Conservation (phyloP, 2,113 vertebrate genomes). For the Syngnathus floridae region DNA sequence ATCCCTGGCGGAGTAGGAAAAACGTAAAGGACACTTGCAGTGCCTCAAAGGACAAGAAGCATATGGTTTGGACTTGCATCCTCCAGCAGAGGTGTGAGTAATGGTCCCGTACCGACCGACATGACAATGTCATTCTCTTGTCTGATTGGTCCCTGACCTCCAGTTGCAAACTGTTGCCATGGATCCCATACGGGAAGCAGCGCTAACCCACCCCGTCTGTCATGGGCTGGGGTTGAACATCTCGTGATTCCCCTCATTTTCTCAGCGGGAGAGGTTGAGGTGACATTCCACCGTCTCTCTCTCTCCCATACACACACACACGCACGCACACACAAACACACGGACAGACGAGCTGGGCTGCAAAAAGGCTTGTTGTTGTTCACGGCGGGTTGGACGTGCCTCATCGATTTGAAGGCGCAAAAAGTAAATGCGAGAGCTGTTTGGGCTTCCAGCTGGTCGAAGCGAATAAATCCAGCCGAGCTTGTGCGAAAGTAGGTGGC, state of each 20-base stretch:
- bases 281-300: conserved; percentile 33
- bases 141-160: conserved; percentile 48
- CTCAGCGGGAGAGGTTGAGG: conserved; percentile 46
- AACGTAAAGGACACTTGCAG: background rate
- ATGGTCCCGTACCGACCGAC: conserved; percentile 42
- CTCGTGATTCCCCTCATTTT: conserved; percentile 59
- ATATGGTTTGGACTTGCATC: conserved; percentile 21
- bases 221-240: conserved; percentile 48
- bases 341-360: conserved; percentile 17
- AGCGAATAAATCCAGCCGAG: conserved; percentile 28
- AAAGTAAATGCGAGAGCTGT: conserved; percentile 33
- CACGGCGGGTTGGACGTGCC: conserved; percentile 21
- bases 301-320: too few species aligned
- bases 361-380: conserved; percentile 40
- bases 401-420: conserved; percentile 25
- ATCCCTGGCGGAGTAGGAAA: conserved; percentile 8
- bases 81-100: conserved; percentile 13
- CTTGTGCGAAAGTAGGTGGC: conserved; percentile 28
- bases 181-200: conserved; percentile 51
- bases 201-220: conserved; percentile 56
- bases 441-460: conserved; percentile 31
- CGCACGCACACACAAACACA: background rate
- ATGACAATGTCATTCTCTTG: conserved; percentile 22
- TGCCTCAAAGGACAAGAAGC: conserved; percentile 23
- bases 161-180: conserved; percentile 55